Evolutionary conservation across 2,797 vertebrate genomes (phyloP).

Genomic region (Semotilus atromaculatus): DNA sequence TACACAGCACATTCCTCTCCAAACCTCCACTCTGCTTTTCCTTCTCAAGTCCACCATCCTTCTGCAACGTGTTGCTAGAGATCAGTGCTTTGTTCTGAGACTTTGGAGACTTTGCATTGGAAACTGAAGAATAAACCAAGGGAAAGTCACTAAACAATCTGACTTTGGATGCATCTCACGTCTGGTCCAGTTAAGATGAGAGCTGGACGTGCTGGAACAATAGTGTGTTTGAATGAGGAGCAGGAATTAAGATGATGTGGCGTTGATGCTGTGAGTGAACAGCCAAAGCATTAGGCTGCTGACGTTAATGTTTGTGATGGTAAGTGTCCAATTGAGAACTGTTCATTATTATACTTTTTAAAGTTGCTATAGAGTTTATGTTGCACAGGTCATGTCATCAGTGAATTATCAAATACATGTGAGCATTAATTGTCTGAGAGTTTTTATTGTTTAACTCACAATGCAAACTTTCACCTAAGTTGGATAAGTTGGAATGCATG

Average conservation of each 20-base stretch:
- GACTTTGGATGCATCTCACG: conserved; percentile 3
- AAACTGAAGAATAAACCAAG: background rate
- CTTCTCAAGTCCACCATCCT: conserved; percentile 36
- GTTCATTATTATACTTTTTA: background rate
- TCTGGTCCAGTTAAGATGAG: background rate
- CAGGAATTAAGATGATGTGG: conserved; percentile 63
- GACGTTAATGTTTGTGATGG: conserved; percentile 21
- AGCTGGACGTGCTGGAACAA: background rate
- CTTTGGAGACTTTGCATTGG: conserved; percentile 12
- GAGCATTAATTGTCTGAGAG: background rate
- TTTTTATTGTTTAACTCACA: background rate
- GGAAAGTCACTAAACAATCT: conserved; percentile 11
- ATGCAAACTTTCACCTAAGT: background rate
- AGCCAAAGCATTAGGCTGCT: background rate
- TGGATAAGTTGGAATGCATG: background rate
- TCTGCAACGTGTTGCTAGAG: conserved; percentile 40
- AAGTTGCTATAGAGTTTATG: background rate
- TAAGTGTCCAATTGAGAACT: conserved; percentile 20
- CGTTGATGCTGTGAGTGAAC: conserved; percentile 42
- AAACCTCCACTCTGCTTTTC: conserved; percentile 33
- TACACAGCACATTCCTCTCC: conserved; percentile 45
- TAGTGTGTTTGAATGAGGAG: conserved; percentile 38
- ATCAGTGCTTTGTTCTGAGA: conserved; percentile 39
- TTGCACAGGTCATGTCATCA: background rate
- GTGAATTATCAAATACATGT: background rate